Percentiles rank a stretch among this genome's conserved stretches.
Conservation (phyloP, 1,140 invertebrate genomes). For the Drosophila pruinosa region DNA sequence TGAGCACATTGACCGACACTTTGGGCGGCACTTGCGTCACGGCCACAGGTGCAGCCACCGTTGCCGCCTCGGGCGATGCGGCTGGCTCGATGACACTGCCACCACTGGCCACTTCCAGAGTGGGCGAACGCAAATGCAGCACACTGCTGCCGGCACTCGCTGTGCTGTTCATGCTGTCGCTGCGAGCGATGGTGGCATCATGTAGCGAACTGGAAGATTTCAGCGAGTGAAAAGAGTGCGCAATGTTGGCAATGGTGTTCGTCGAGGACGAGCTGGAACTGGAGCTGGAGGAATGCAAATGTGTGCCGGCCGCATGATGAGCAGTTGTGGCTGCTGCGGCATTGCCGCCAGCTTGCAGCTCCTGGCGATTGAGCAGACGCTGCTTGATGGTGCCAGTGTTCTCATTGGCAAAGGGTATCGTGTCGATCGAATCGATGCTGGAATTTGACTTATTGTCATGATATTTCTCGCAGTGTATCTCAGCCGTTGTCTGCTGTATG, state of each 20-base stretch:
- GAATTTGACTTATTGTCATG: slow-evolving; percentile 90
- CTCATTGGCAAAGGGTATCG: slow-evolving; percentile 98
- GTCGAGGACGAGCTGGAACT: slow-evolving; percentile 82
- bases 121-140: slow-evolving; percentile 72
- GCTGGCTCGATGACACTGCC: slow-evolving; percentile 5
- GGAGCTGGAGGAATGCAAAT: slow-evolving; percentile 79
- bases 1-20: slow-evolving; percentile 94
- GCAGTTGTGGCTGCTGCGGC: not conserved
- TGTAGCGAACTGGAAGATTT: slow-evolving; percentile 81
- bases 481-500: slow-evolving; percentile 86
- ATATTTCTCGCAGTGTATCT: slow-evolving; percentile 85
- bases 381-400: slow-evolving; percentile 98
- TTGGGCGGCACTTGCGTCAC: slow-evolving; percentile 49
- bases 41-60: not conserved
- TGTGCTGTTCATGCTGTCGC: slow-evolving; percentile 71
- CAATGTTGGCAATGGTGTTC: slow-evolving; percentile 80
- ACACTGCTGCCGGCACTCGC: slow-evolving; percentile 69
- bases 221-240: slow-evolving; percentile 80
- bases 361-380: slow-evolving; percentile 78
- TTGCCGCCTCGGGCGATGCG: slow-evolving; percentile 12
- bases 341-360: slow-evolving; percentile 48
- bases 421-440: slow-evolving; percentile 96
- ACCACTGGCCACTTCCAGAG: slow-evolving; percentile 52
- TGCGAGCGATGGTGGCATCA: slow-evolving; percentile 70
- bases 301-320: slow-evolving; percentile 48